These are phyloP conservation scores for Gyrodactylus salaris DNA, from an alignment of 1,140 invertebrate genomes.

Conservation along the genomic window DNA sequence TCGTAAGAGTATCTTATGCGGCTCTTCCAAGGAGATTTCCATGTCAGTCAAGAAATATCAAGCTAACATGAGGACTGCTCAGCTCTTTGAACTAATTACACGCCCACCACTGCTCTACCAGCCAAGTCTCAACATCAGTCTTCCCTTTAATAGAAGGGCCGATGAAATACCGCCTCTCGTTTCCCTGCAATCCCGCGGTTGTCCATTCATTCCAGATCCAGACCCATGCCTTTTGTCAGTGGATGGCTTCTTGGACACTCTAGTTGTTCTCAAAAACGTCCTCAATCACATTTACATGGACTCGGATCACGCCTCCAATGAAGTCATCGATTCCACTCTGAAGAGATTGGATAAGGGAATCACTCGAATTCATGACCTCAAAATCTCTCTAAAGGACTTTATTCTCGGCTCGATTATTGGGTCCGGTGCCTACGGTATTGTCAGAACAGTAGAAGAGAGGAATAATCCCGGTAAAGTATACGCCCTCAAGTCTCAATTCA, in stretches of 20 bases:
- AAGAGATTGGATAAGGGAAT: not conserved
- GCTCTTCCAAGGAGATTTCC: not conserved
- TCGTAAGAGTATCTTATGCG: not conserved
- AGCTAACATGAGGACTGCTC: not conserved
- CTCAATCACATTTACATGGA: not conserved
- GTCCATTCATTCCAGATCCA: not conserved
- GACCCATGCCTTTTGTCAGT: not conserved
- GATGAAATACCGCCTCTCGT: not conserved
- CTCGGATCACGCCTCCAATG: not conserved
- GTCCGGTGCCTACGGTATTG: not conserved
- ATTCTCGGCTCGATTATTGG: not conserved
- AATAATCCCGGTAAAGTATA: not conserved
- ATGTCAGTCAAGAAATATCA: not conserved
- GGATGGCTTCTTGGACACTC: not conserved
- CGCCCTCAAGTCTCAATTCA: not conserved
- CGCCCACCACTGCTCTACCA: not conserved
- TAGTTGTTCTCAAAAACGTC: not conserved
- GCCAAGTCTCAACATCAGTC: not conserved
- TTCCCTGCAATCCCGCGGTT: not conserved
- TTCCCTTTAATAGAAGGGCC: not conserved
- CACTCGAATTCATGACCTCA: not conserved
- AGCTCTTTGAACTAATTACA: not conserved
- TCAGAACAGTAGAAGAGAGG: not conserved
- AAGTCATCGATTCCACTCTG: not conserved
- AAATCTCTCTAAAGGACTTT: not conserved